Base-by-base conservation (phyloP, 2,888 invertebrate species). In the Euspilapteryx auroguttella region DNA sequence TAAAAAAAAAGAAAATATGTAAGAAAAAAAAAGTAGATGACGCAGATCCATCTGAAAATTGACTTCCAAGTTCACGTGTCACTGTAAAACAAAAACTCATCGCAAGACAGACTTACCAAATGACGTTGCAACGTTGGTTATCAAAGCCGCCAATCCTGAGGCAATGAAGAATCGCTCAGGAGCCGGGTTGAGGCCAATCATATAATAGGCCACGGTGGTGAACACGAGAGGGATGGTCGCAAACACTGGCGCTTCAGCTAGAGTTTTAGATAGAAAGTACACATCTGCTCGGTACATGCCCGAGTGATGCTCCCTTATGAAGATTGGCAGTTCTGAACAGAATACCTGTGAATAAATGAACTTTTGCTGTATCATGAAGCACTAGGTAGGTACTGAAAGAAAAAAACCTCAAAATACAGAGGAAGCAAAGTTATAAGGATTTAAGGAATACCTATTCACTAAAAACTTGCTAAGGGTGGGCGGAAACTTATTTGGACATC, bases 271-370 rank as follows among this genome's bases (percentile, higher is more conserved):
- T 13, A 96, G 54, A 62, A 93, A 96, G 58, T 95, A 96, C 0
- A 94, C 86, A 43, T 92, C 91, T 0, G 90, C 87, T 27, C 94
- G 79, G 47, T 97, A 96, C 81, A 96, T 87, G 21, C 93, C 93
- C 48, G 89, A 91, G 35, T 85, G 82, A 45, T 94, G 87, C 54
- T 96, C 95, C 9, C 94, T 76, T 38, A 94, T 77, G 55, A 95
- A 94, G 34, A 95, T 85, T 1, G 94, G 93, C 17, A 94, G 71
- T 52, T 96, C 95, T 0, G 87, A 80, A 41, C 91, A 91, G 56
- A 96, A 94, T 23, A 93, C 90, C 93, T 93, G 51, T 3, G n/a
- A 27, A n/a, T n/a, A n/a, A n/a, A n/a, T n/a, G n/a, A n/a, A n/a
- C n/a, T n/a, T n/a, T n/a, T n/a, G n/a, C n/a, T n/a, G n/a, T n/a